Evolutionary conservation across 2,888 invertebrate genomes (phyloP).

Genomic region (Synanthedon formicaeformis): DNA sequence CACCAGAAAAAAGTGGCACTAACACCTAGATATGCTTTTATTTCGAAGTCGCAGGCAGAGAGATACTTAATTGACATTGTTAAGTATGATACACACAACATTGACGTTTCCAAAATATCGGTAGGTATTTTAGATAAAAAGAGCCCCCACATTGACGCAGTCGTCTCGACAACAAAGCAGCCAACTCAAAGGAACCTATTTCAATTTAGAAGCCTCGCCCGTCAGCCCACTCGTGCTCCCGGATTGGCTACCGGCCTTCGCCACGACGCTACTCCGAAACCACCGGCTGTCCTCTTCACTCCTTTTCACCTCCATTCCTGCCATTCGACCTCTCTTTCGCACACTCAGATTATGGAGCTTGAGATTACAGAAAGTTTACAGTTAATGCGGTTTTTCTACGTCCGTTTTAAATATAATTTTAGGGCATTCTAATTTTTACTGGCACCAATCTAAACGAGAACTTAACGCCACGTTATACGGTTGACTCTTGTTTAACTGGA

Average conservation of each 20-base stretch:
- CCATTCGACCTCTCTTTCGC: conserved; percentile 28
- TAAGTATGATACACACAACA: too few relatives aligned
- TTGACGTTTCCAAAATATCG: too few relatives aligned
- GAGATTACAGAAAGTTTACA: conserved; percentile 53
- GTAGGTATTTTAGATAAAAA: too few relatives aligned
- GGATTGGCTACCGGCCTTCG: conserved; percentile 54
- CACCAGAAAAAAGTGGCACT: too few relatives aligned
- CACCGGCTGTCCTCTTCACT: conserved; percentile 34
- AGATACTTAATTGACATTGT: too few relatives aligned
- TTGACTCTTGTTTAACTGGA: conserved; percentile 6
- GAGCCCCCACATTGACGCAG: background rate
- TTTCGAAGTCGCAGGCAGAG: too few relatives aligned
- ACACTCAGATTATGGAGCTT: conserved; percentile 40
- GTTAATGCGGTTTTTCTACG: conserved; percentile 58
- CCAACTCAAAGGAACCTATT: conserved; percentile 2
- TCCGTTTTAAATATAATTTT: conserved; percentile 39
- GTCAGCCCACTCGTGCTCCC: conserved; percentile 42
- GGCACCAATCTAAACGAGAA: conserved; percentile 10
- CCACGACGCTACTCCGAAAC: conserved; percentile 27
- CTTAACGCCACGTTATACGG: conserved; percentile 5
- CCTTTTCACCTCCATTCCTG: conserved; percentile 12
- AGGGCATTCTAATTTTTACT: conserved; percentile 30
- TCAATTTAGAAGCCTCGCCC: conserved; percentile 12
- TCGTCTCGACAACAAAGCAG: background rate
- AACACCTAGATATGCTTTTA: too few relatives aligned